Evolutionary conservation across 2,113 vertebrate genomes (phyloP).

Genomic region (Myotis yumanensis): DNA sequence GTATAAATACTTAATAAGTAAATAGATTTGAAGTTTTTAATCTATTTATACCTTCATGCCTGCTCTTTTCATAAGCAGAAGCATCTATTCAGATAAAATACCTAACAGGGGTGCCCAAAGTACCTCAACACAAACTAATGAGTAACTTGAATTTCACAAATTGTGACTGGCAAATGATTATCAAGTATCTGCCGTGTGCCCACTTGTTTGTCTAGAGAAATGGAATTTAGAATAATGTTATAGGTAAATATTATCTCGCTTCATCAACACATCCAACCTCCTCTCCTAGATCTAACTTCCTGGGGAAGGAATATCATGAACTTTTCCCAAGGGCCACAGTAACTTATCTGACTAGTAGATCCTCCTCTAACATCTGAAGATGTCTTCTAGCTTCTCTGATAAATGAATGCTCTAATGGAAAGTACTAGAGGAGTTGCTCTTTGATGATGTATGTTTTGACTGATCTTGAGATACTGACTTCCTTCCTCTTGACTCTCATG

Average conservation of each 20-base stretch:
- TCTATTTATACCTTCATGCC: background rate
- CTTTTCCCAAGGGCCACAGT: background rate
- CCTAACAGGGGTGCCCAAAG: background rate
- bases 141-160: background rate
- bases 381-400: background rate
- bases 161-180: background rate
- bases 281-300: background rate
- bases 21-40: background rate
- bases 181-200: background rate
- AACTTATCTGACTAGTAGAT: background rate
- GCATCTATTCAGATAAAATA: background rate
- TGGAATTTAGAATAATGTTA: background rate
- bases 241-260: background rate
- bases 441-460: background rate
- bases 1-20: background rate
- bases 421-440: background rate
- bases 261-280: background rate
- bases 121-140: background rate
- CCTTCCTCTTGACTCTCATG: background rate
- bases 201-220: background rate
- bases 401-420: background rate
- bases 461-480: background rate
- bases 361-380: background rate
- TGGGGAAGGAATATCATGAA: background rate
- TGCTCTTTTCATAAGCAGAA: background rate